Evolutionary conservation across 53 echinoderm and acorn worm genomes (phyloP).

Genomic region (Pentamera pediparva): DNA sequence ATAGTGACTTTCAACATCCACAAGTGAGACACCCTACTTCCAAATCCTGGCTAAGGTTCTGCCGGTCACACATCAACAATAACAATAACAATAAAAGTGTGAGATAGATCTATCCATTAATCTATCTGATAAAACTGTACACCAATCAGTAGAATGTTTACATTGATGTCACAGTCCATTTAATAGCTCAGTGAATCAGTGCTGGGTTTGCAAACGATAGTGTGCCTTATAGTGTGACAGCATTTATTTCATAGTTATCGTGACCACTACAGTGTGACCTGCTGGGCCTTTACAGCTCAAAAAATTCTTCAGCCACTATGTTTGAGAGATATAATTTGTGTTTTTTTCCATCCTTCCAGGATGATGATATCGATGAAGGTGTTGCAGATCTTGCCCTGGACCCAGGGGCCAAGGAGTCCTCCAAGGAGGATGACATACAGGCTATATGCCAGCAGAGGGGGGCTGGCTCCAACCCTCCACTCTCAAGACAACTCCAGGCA

Average conservation of each 20-base stretch:
- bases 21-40: too few relatives aligned
- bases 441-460: slow-evolving; percentile 90
- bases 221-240: too few relatives aligned
- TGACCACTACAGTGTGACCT: not conserved
- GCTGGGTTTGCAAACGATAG: too few relatives aligned
- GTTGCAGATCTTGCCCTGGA: slow-evolving; percentile 62
- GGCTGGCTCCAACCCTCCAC: slow-evolving; percentile 73
- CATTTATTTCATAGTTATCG: not conserved
- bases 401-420: slow-evolving; percentile 63
- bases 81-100: too few relatives aligned
- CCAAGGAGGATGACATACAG: slow-evolving; percentile 92
- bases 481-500: slow-evolving; percentile 84
- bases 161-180: too few relatives aligned
- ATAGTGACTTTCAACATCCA: not conserved
- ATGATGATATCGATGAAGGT: slow-evolving; percentile 63
- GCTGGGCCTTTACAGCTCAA: not conserved
- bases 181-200: too few relatives aligned
- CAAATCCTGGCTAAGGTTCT: too few relatives aligned
- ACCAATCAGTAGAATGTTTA: too few relatives aligned
- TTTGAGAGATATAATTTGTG: not conserved
- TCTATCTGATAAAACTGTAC: too few relatives aligned
- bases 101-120: too few relatives aligned
- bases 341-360: slow-evolving; percentile 31
- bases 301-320: not conserved
- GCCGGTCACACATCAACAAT: too few relatives aligned